A percentile compares a stretch with the other conserved stretches of the same genome.
Conservation (phyloP, 2,888 invertebrate genomes). For the Acanthopleura granulata region DNA sequence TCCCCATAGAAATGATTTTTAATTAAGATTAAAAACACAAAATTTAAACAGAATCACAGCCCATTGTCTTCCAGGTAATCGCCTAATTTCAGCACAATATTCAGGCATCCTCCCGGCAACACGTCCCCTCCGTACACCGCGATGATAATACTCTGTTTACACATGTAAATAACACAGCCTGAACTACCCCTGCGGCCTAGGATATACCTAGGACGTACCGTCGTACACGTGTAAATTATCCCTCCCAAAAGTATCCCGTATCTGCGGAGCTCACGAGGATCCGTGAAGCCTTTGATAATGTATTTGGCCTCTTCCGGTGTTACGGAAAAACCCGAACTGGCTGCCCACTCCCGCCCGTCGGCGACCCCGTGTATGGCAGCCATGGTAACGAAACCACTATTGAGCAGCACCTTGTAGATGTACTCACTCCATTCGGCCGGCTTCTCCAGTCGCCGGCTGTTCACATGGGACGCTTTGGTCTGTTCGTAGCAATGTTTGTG, state of each 20-base stretch:
- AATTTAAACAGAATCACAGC: conserved; percentile 31
- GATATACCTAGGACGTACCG: conserved; percentile 42
- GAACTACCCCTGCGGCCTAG: conserved; percentile 42
- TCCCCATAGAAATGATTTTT: too few species aligned
- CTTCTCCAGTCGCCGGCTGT: conserved; percentile 30
- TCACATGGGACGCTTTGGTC: not conserved
- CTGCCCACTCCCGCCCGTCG: conserved; percentile 46
- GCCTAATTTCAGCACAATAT: conserved; percentile 45
- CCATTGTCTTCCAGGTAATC: conserved; percentile 52
- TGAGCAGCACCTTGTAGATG: conserved; percentile 46
- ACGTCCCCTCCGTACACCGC: conserved; percentile 50
- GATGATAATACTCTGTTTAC: conserved; percentile 45
- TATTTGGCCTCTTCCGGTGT: conserved; percentile 38
- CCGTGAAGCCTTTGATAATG: conserved; percentile 43
- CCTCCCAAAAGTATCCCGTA: conserved; percentile 41
- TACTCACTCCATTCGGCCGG: conserved; percentile 54
- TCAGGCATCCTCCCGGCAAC: conserved; percentile 49
- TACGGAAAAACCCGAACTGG: conserved; percentile 40
- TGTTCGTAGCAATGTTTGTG: not conserved
- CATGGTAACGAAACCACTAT: conserved; percentile 46
- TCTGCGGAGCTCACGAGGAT: conserved; percentile 41
- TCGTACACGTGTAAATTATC: conserved; percentile 42
- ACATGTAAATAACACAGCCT: conserved; percentile 49
- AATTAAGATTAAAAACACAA: too few species aligned
- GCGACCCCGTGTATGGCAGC: conserved; percentile 43